phyloP scores from a whole-genome alignment of 2,113 vertebrate genomes.

The Chamaetylas fuelleborni region DNA sequence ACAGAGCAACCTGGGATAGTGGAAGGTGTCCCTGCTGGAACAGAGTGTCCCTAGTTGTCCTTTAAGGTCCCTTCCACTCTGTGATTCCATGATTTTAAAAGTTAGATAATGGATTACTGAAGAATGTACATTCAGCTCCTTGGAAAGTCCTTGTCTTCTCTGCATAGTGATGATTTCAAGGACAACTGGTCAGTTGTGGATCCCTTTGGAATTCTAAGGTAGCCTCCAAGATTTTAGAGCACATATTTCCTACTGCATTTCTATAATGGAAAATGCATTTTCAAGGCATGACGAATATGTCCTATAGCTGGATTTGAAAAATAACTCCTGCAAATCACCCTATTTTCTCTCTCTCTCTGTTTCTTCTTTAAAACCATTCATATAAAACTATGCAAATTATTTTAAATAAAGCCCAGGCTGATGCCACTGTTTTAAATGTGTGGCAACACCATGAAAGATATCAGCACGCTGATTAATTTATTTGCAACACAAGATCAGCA shows the following conservation, averaged over 20 bases:
- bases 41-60: neutral
- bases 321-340: conserved; percentile 10
- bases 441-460: neutral
- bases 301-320: conserved; percentile 52
- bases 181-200: neutral
- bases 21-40: neutral
- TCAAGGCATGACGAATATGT: neutral
- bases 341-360: neutral
- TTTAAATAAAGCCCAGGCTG: conserved; percentile 40
- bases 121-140: neutral
- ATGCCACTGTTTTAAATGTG: conserved; percentile 25
- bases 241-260: neutral
- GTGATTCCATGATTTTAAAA: neutral
- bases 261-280: neutral
- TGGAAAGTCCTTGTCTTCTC: neutral
- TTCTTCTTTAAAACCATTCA: conserved; percentile 15
- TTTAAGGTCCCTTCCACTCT: neutral
- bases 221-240: neutral
- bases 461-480: conserved; percentile 27
- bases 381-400: conserved; percentile 33
- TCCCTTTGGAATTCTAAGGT: neutral
- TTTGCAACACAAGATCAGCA: neutral
- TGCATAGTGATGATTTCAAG: neutral
- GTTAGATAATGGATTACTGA: neutral
- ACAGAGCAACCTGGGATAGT: rapidly evolving